Conservation (phyloP, 2,888 invertebrate genomes). For the Pammene fasciana region DNA sequence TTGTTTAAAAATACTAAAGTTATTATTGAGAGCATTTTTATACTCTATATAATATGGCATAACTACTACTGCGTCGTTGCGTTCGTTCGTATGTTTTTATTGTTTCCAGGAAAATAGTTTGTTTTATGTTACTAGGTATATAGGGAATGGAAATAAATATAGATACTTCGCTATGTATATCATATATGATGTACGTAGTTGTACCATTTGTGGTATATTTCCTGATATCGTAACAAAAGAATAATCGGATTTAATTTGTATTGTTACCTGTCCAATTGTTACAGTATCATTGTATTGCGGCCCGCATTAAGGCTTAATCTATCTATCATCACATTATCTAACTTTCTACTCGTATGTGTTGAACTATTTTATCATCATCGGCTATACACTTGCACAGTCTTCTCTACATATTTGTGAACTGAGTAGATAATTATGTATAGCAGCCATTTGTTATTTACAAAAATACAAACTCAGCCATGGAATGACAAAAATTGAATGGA, state of each 20-base stretch:
- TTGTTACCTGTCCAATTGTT: constrained; percentile 28
- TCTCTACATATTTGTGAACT: too few relatives aligned
- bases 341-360: constrained; percentile 20
- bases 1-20: too few relatives aligned
- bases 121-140: neutral
- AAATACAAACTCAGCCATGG: too few relatives aligned
- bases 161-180: constrained; percentile 3
- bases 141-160: neutral
- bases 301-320: constrained; percentile 20
- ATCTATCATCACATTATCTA: constrained; percentile 8
- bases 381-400: neutral
- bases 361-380: neutral
- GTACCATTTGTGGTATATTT: neutral
- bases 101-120: neutral
- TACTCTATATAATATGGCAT: too few relatives aligned
- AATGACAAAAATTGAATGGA: too few relatives aligned
- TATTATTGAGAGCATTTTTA: too few relatives aligned
- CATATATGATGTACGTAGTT: neutral
- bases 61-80: too few relatives aligned
- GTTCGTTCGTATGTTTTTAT: neutral
- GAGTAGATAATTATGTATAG: too few relatives aligned
- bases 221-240: constrained; percentile 11
- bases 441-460: too few relatives aligned
- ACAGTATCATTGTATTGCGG: constrained; percentile 13
- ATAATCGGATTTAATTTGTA: constrained; percentile 21